These are phyloP conservation scores for Plagodis dolabraria DNA, from an alignment of 2,888 invertebrate genomes.

Conservation along the genomic window DNA sequence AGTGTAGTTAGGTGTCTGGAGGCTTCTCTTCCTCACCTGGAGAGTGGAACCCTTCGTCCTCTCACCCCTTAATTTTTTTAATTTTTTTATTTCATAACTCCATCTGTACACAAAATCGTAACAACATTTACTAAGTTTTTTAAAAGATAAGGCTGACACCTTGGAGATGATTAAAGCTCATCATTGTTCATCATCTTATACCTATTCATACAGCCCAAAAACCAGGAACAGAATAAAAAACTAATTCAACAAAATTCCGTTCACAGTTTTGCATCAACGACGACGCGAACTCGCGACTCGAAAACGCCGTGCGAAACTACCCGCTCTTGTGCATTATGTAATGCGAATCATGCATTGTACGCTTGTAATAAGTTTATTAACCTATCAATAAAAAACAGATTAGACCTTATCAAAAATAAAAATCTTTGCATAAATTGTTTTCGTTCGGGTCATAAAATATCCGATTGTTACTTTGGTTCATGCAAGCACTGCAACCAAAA, in stretches of 20 bases:
- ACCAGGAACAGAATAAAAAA: slow-evolving; percentile 4
- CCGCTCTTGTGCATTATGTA: slow-evolving; percentile 5
- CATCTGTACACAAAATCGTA: too few relatives aligned
- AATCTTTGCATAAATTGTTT: slow-evolving; percentile 21
- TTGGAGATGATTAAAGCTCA: slow-evolving; percentile 20
- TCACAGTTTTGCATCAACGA: slow-evolving; percentile 9
- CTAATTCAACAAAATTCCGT: neutral
- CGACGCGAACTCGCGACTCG: neutral
- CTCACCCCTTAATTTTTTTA: too few relatives aligned
- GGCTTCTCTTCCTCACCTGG: too few relatives aligned
- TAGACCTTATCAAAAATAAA: slow-evolving; percentile 6
- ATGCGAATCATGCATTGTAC: slow-evolving; percentile 15
- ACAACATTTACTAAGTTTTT: slow-evolving; percentile 10
- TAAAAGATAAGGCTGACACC: slow-evolving; percentile 16
- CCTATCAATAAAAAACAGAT: slow-evolving; percentile 9
- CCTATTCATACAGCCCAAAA: neutral
- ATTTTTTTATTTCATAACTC: too few relatives aligned
- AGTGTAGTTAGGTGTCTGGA: too few relatives aligned
- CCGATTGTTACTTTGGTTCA: too few relatives aligned
- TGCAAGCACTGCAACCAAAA: too few relatives aligned
- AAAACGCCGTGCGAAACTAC: neutral
- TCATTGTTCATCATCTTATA: neutral
- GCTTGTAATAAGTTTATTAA: slow-evolving; percentile 17
- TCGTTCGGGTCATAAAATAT: too few relatives aligned
- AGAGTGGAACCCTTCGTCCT: too few relatives aligned